Conservation (phyloP, 2,113 vertebrate genomes). For the Heterotis niloticus region DNA sequence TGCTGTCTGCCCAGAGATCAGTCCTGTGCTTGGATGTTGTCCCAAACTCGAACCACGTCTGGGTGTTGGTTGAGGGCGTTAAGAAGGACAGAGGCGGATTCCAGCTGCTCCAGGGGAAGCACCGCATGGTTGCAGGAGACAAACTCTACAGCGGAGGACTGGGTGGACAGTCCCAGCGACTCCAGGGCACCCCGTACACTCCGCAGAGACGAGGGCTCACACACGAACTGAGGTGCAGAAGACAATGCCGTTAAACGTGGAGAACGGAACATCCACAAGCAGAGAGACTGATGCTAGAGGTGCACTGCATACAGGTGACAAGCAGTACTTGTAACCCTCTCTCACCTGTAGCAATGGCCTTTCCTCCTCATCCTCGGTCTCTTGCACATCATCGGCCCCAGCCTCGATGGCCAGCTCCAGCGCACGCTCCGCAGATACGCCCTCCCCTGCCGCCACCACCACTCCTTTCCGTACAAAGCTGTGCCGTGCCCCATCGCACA, state of each 20-base stretch:
- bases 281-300: no score
- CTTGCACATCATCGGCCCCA: slow-evolving; percentile 78
- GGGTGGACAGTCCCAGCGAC: slow-evolving; percentile 60
- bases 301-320: no score
- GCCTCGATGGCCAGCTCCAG: slow-evolving; percentile 81
- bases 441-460: slow-evolving; percentile 54
- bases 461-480: slow-evolving; percentile 73
- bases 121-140: slow-evolving; percentile 54
- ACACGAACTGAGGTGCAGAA: slow-evolving; percentile 68
- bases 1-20: slow-evolving; percentile 31
- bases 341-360: slow-evolving; percentile 68
- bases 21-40: slow-evolving; percentile 70
- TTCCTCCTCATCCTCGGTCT: slow-evolving; percentile 76
- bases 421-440: slow-evolving; percentile 66
- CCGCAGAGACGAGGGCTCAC: slow-evolving; percentile 58
- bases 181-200: slow-evolving; percentile 66
- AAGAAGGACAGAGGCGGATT: slow-evolving; percentile 62
- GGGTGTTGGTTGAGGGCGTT: slow-evolving; percentile 59
- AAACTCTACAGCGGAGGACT: slow-evolving; percentile 66
- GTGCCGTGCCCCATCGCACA: slow-evolving; percentile 66
- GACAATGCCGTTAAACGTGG: neutral
- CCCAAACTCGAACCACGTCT: slow-evolving; percentile 76
- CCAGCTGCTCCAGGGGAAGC: slow-evolving; percentile 63
- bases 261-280: neutral
- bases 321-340: neutral